Conservation (phyloP, 2,113 vertebrate species). For the Mustelus asterias region DNA sequence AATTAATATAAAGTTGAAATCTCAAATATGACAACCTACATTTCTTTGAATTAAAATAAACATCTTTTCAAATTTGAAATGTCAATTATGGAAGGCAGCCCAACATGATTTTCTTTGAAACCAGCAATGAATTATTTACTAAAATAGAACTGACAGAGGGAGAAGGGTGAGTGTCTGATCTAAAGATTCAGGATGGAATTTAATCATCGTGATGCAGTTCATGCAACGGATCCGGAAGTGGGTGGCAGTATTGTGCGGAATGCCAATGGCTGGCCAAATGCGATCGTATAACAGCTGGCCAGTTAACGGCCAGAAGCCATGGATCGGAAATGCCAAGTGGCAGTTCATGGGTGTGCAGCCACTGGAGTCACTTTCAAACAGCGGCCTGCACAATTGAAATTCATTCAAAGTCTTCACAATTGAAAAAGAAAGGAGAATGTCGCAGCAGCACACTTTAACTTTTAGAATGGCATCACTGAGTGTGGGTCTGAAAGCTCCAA, state of each 20-base stretch:
- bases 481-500: too few species aligned
- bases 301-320: background rate
- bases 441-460: too few species aligned
- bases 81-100: slow-evolving; percentile 19
- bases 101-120: slow-evolving; percentile 31
- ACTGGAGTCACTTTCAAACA: too few species aligned
- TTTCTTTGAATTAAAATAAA: slow-evolving; percentile 15
- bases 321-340: too few species aligned
- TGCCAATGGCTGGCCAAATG: background rate
- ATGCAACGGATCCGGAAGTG: background rate
- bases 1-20: background rate
- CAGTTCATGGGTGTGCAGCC: too few species aligned
- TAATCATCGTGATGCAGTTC: background rate
- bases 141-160: background rate
- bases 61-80: slow-evolving; percentile 33
- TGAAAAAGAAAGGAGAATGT: too few species aligned
- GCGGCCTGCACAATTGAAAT: too few species aligned
- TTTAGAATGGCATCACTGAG: too few species aligned
- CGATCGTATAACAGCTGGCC: background rate
- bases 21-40: slow-evolving; percentile 27
- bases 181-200: background rate
- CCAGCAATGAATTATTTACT: slow-evolving; percentile 22
- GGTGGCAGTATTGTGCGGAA: background rate
- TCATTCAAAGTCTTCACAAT: too few species aligned
- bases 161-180: background rate